These are phyloP conservation scores for Ladona fulva DNA, from an alignment of 1,140 invertebrate species.

Conservation along the genomic window DNA sequence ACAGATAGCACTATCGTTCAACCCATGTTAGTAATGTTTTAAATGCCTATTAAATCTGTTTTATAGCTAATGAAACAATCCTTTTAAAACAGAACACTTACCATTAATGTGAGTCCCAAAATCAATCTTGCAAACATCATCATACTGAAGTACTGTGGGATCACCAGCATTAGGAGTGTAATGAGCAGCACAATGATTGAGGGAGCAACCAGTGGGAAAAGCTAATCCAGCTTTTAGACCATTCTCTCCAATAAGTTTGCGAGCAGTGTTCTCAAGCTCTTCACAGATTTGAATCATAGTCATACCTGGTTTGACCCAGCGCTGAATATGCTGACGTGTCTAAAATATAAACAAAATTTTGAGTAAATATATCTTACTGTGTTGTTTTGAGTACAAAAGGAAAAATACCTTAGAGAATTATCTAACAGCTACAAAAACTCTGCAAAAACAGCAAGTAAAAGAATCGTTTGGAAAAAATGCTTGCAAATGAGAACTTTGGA, in stretches of 20 bases:
- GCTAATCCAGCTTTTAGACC: conserved; percentile 93
- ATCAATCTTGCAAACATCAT: conserved; percentile 99
- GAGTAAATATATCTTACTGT: no score
- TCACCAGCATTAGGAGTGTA: conserved; percentile 99
- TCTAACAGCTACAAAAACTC: no score
- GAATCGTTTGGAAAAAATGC: no score
- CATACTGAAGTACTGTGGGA: conserved; percentile 83
- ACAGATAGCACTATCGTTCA: no score
- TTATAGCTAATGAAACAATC: no score
- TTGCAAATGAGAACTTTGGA: no score
- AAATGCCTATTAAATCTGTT: no score
- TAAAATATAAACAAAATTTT: conserved; percentile 38
- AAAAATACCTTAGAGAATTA: no score
- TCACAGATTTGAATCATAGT: conserved; percentile 99
- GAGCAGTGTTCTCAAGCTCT: conserved; percentile 84
- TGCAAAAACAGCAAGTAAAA: no score
- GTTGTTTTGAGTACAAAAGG: no score
- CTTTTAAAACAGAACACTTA: conserved; percentile 25
- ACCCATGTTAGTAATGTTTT: no score
- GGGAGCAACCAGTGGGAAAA: conserved; percentile 97
- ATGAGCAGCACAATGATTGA: conserved; percentile 98
- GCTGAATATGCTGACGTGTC: conserved; percentile 82
- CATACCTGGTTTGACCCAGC: conserved; percentile 95
- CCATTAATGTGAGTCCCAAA: conserved; percentile 99
- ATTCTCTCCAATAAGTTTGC: conserved; percentile 89